Percentiles rank a stretch among this genome's conserved stretches.
These are phyloP conservation scores for Tauraco hartlaubi DNA, from an alignment of 2,797 vertebrate genomes.

Conservation along the genomic window DNA sequence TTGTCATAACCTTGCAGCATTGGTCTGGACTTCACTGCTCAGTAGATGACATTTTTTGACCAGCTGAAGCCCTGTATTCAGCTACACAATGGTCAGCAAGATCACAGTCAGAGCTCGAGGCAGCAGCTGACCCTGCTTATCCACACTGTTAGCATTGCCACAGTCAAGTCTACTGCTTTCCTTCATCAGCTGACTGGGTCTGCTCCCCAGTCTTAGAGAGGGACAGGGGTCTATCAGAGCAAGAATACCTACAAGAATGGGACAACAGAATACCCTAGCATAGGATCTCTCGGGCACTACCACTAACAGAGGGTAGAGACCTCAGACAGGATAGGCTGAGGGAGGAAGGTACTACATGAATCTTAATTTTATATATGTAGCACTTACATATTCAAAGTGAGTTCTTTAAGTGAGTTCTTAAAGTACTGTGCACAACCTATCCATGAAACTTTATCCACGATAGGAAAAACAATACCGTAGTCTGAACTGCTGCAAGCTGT, in stretches of 20 bases:
- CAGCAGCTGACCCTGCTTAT: not conserved
- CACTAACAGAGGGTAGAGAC: not conserved
- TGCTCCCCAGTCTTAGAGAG: not conserved
- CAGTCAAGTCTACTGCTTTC: not conserved
- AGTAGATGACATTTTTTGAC: not conserved
- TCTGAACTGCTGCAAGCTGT: not conserved
- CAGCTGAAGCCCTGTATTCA: not conserved
- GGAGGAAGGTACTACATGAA: not conserved
- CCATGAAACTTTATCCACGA: not conserved
- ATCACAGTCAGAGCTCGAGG: not conserved
- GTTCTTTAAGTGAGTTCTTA: not conserved
- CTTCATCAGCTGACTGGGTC: not conserved
- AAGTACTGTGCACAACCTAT: not conserved
- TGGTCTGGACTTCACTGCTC: not conserved
- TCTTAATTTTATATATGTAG: not conserved
- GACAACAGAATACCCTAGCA: not conserved
- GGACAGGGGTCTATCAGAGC: not conserved
- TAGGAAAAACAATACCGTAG: not conserved
- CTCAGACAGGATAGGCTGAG: not conserved
- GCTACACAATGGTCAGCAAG: not conserved
- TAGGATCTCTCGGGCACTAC: not conserved
- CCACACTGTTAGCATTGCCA: not conserved
- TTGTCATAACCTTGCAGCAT: not conserved
- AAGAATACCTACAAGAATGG: not conserved
- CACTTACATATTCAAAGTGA: not conserved